These are phyloP conservation scores for Zaprionus camerounensis DNA, from an alignment of 1,140 invertebrate species.

Conservation along the genomic window DNA sequence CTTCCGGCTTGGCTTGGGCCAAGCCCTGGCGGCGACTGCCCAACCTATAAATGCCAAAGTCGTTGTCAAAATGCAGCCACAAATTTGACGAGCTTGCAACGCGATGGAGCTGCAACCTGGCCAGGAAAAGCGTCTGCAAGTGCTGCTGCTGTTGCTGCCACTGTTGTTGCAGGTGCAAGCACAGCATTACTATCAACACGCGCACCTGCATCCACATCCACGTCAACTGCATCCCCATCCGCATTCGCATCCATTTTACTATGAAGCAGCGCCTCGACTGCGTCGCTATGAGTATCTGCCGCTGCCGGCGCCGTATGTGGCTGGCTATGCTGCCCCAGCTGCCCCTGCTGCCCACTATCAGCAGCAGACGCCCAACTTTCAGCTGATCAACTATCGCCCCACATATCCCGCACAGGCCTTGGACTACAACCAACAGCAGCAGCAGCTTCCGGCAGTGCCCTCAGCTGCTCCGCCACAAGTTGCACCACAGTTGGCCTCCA, in stretches of 20 bases:
- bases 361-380: slow-evolving; percentile 65
- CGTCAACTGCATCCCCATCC: slow-evolving; percentile 21
- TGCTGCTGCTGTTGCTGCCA: slow-evolving; percentile 20
- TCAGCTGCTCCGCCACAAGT: neutral
- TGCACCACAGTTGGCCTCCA: slow-evolving; percentile 8
- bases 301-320: slow-evolving; percentile 25
- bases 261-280: slow-evolving; percentile 55
- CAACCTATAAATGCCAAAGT: slow-evolving; percentile 71
- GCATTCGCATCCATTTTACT: slow-evolving; percentile 42
- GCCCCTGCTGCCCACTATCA: slow-evolving; percentile 48
- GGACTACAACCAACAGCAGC: slow-evolving; percentile 57
- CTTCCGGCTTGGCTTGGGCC: slow-evolving; percentile 61
- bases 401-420: slow-evolving; percentile 54
- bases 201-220: neutral
- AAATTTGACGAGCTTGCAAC: slow-evolving; percentile 74
- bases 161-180: slow-evolving; percentile 15
- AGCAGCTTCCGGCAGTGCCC: slow-evolving; percentile 2
- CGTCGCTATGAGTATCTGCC: slow-evolving; percentile 56
- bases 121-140: slow-evolving; percentile 6
- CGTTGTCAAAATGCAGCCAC: slow-evolving; percentile 78
- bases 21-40: slow-evolving; percentile 49
- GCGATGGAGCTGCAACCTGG: slow-evolving; percentile 55
- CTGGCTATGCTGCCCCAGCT: slow-evolving; percentile 33
- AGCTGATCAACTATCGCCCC: slow-evolving; percentile 63
- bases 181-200: slow-evolving; percentile 29